A percentile compares a stretch with the other conserved stretches of the same genome.
Conservation (phyloP, 2,888 invertebrate genomes). For the Trichogramma dendrolimi region DNA sequence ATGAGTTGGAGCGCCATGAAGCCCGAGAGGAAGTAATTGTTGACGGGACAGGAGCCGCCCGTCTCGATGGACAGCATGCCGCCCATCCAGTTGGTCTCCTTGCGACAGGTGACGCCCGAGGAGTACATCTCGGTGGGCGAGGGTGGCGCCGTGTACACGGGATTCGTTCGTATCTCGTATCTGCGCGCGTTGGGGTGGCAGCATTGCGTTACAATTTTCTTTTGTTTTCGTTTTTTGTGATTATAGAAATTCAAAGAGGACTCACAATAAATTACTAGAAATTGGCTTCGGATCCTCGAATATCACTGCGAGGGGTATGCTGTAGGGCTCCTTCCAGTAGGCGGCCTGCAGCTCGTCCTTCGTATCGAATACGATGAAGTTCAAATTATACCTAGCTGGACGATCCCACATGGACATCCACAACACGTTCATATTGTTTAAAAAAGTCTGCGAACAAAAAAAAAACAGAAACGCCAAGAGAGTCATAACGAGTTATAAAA, state of each 20-base stretch:
- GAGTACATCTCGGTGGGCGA: constrained; percentile 64
- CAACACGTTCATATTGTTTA: constrained; percentile 61
- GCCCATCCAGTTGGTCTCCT: constrained; percentile 60
- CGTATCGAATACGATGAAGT: constrained; percentile 64
- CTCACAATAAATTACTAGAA: constrained; percentile 55
- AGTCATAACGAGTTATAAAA: no score
- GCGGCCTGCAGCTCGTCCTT: constrained; percentile 66
- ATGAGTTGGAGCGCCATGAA: constrained; percentile 69
- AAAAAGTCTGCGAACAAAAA: constrained; percentile 55
- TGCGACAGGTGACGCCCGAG: constrained; percentile 67
- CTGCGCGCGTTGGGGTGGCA: no score
- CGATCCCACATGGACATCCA: constrained; percentile 56
- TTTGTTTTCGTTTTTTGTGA: no score
- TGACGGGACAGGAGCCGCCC: constrained; percentile 69
- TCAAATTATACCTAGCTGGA: constrained; percentile 58
- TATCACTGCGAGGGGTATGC: constrained; percentile 69
- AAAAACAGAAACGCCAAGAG: neutral
- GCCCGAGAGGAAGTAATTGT: constrained; percentile 73
- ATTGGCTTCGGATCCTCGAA: constrained; percentile 57
- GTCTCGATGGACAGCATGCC: constrained; percentile 66
- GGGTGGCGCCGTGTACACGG: constrained; percentile 63
- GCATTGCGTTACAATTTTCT: no score
- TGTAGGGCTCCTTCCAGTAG: constrained; percentile 64
- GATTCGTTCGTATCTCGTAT: constrained; percentile 72
- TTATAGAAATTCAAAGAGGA: constrained; percentile 16